Percentiles rank a stretch among this genome's conserved stretches.
These are phyloP conservation scores for Artemia sinica DNA, from an alignment of 2,888 invertebrate species.

Conservation along the genomic window DNA sequence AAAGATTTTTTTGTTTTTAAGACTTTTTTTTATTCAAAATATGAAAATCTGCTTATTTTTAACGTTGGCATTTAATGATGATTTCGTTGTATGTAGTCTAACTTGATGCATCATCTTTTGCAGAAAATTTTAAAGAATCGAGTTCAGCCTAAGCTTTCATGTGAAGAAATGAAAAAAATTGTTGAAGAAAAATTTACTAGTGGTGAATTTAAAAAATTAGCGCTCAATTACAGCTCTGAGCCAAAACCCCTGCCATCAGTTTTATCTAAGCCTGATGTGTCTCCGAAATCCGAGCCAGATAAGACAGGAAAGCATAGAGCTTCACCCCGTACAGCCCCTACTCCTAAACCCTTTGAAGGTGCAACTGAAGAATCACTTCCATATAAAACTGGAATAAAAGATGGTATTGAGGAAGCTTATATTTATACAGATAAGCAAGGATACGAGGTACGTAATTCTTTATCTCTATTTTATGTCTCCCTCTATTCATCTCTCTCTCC, in stretches of 20 bases:
- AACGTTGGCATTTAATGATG: too few relatives aligned
- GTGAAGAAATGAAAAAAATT: neutral
- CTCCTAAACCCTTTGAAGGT: neutral
- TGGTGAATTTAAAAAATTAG: neutral
- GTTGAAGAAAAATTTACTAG: neutral
- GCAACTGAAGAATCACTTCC: neutral
- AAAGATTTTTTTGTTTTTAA: too few relatives aligned
- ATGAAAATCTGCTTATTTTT: too few relatives aligned
- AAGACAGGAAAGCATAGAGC: neutral
- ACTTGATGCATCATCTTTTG: neutral
- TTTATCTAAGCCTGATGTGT: neutral
- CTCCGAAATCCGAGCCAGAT: neutral
- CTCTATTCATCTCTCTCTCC: too few relatives aligned
- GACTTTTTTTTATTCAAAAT: too few relatives aligned
- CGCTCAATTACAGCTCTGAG: neutral
- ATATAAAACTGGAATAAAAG: neutral
- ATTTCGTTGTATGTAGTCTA: too few relatives aligned
- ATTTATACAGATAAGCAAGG: conserved; percentile 1
- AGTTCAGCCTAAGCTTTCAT: neutral
- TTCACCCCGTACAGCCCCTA: neutral
- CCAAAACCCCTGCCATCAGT: neutral
- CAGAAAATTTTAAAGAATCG: conserved; percentile 5
- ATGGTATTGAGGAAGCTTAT: neutral
- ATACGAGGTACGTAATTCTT: neutral
- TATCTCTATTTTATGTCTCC: too few relatives aligned